Evolutionary conservation across 1,140 invertebrate genomes (phyloP).

Genomic region (Campodea augens): DNA sequence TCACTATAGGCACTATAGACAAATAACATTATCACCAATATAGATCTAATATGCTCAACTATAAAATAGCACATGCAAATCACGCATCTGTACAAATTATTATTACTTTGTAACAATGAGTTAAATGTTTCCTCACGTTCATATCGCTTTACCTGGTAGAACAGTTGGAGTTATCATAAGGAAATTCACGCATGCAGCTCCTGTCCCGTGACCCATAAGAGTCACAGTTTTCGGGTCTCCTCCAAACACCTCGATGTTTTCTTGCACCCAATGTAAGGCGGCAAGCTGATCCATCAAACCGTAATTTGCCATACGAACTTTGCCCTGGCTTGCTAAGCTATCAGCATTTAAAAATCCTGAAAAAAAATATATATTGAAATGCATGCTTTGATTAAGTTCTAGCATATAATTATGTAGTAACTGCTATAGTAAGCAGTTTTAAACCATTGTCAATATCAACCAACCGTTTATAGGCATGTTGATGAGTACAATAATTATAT

Average conservation of each 20-base stretch:
- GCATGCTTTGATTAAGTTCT: not conserved
- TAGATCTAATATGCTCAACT: not conserved
- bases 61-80: not conserved
- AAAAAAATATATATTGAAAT: slow-evolving; percentile 4
- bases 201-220: slow-evolving; percentile 79
- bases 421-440: not conserved
- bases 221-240: slow-evolving; percentile 77
- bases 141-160: slow-evolving; percentile 42
- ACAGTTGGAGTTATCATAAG: slow-evolving; percentile 85
- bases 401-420: not conserved
- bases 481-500: not conserved
- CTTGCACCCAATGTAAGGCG: slow-evolving; percentile 74
- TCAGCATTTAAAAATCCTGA: slow-evolving; percentile 70
- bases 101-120: not conserved
- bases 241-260: slow-evolving; percentile 76
- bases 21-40: not conserved
- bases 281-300: slow-evolving; percentile 86
- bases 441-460: not conserved
- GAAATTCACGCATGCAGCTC: slow-evolving; percentile 86
- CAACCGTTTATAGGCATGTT: not conserved
- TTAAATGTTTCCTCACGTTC: not conserved
- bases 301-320: slow-evolving; percentile 73
- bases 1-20: not conserved
- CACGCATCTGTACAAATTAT: not conserved
- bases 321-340: slow-evolving; percentile 49